Percentiles rank a stretch among this genome's conserved stretches.
Evolutionary conservation across 1,140 invertebrate genomes (phyloP).

Genomic region (Diprion similis): DNA sequence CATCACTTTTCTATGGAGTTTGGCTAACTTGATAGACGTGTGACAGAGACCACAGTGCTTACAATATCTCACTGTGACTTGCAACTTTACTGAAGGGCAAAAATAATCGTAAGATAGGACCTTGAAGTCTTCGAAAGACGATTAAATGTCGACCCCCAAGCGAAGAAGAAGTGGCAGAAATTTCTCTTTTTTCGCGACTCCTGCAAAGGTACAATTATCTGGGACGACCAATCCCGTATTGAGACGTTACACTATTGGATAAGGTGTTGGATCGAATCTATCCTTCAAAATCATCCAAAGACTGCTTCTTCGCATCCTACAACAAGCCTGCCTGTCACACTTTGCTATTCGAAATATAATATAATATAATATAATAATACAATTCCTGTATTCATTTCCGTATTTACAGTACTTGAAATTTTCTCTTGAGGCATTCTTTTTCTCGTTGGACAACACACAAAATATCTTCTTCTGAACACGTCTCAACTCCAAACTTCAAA

Average conservation of each 20-base stretch:
- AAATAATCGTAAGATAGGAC: slow-evolving; percentile 8
- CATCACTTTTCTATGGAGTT: slow-evolving; percentile 13
- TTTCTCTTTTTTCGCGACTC: neutral
- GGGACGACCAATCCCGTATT: neutral
- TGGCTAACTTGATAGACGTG: slow-evolving; percentile 8
- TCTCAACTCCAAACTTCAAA: too few species aligned
- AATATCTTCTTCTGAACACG: too few species aligned
- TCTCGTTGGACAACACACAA: too few species aligned
- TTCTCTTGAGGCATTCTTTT: too few species aligned
- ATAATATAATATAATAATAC: too few species aligned
- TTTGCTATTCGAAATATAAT: neutral
- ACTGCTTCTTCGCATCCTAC: neutral
- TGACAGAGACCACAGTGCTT: slow-evolving; percentile 11
- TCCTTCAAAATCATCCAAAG: slow-evolving; percentile 1
- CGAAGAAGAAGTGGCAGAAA: neutral
- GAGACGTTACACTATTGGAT: neutral
- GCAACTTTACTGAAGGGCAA: slow-evolving; percentile 14
- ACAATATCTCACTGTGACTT: slow-evolving; percentile 12
- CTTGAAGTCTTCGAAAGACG: neutral
- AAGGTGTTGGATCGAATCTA: neutral
- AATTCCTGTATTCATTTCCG: too few species aligned
- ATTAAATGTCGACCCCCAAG: neutral
- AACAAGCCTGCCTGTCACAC: neutral
- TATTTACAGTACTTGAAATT: too few species aligned
- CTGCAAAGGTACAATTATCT: neutral